A percentile compares a stretch with the other conserved stretches of the same genome.
Conservation (phyloP, 2,888 invertebrate genomes). For the Siphlonurus alternatus region DNA sequence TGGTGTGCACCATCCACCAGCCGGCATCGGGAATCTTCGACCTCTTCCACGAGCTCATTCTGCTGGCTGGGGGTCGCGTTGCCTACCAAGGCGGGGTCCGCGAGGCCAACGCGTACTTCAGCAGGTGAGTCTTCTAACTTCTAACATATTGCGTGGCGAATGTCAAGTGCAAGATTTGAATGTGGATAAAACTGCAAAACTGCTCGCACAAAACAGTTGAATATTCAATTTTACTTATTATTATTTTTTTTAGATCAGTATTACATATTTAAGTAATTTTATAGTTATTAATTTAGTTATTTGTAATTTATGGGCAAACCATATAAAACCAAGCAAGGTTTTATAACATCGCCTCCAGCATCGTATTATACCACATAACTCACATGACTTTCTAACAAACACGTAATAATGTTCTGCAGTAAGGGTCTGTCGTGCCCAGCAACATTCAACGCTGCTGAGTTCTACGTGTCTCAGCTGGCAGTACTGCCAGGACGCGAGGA, state of each 20-base stretch:
- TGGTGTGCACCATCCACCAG: slow-evolving; percentile 81
- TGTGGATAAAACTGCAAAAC: too few species aligned
- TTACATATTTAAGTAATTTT: background rate
- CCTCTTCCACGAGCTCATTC: slow-evolving; percentile 59
- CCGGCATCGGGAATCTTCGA: slow-evolving; percentile 75
- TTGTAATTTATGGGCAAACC: slow-evolving; percentile 13
- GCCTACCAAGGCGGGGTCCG: slow-evolving; percentile 62
- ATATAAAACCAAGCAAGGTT: too few species aligned
- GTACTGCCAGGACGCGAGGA: slow-evolving; percentile 33
- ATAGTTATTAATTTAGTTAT: background rate
- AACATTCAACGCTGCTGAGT: slow-evolving; percentile 74
- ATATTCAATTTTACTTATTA: background rate
- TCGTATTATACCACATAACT: too few species aligned
- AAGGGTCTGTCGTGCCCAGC: slow-evolving; percentile 47
- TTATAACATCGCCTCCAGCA: too few species aligned
- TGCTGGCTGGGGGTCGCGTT: slow-evolving; percentile 60
- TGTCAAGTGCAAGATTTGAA: background rate
- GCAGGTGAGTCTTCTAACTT: slow-evolving; percentile 33
- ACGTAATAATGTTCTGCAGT: too few species aligned
- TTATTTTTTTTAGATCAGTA: background rate
- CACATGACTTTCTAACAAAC: too few species aligned
- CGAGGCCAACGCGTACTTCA: slow-evolving; percentile 49
- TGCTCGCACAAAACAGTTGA: too few species aligned
- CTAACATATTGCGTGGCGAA: slow-evolving; percentile 9
- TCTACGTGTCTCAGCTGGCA: slow-evolving; percentile 50